Conservation (phyloP, 1,140 invertebrate genomes). For the Trissolcus basalis region DNA sequence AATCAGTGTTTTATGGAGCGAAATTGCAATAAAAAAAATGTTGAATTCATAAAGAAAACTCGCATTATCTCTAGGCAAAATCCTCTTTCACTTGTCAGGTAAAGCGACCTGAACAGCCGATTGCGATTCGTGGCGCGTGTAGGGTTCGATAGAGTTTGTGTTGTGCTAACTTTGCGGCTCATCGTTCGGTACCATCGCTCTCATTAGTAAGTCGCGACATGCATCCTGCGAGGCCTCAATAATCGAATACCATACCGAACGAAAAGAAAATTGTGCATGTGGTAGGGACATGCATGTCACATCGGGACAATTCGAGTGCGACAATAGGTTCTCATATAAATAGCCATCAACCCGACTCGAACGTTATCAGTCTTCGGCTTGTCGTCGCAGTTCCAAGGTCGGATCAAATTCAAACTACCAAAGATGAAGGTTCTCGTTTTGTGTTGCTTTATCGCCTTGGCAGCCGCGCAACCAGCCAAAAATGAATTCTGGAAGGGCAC, state of each 20-base stretch:
- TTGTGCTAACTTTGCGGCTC: constrained; percentile 39
- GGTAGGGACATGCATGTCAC: constrained; percentile 51
- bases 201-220: constrained; percentile 65
- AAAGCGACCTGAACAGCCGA: constrained; percentile 14
- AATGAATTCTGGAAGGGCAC: constrained; percentile 82
- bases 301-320: constrained; percentile 46
- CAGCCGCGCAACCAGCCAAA: constrained; percentile 79
- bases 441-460: constrained; percentile 72
- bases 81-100: constrained; percentile 41
- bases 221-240: constrained; percentile 71
- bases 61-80: constrained; percentile 12
- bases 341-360: constrained; percentile 67
- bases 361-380: constrained; percentile 70
- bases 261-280: constrained; percentile 75
- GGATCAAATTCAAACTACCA: constrained; percentile 14
- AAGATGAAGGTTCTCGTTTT: constrained; percentile 66
- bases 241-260: constrained; percentile 76
- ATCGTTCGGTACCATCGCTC: constrained; percentile 32
- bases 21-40: constrained; percentile 12
- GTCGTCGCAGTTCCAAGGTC: constrained; percentile 56
- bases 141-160: constrained; percentile 40
- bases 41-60: too few species aligned
- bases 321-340: constrained; percentile 72
- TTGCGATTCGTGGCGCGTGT: constrained; percentile 41
- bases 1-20: neutral